phyloP scores from a whole-genome alignment of 2,797 vertebrate genomes.

The Malurus leucopterus region DNA sequence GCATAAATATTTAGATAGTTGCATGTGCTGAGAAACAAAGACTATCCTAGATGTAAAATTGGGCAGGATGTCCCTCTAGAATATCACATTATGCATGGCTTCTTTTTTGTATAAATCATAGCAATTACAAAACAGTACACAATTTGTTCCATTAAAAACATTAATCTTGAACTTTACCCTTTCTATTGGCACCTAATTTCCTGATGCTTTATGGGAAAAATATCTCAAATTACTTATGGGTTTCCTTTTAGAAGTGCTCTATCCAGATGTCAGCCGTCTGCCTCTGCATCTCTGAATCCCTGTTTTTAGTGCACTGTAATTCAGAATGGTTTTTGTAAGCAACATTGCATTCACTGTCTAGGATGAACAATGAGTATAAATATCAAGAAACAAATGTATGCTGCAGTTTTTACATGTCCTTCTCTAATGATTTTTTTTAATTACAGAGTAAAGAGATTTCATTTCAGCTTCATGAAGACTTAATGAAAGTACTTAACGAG shows the following conservation, averaged over 20 bases:
- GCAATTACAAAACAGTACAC: not conserved
- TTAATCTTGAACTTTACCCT: not conserved
- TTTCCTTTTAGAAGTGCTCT: not conserved
- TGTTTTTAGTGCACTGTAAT: not conserved
- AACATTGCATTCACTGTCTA: not conserved
- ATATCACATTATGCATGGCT: not conserved
- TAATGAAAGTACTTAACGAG: conserved; percentile 98
- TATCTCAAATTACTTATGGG: not conserved
- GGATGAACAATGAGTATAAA: not conserved
- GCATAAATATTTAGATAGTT: conserved; percentile 57
- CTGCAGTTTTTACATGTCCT: not conserved
- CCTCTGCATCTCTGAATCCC: not conserved
- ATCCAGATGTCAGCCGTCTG: not conserved
- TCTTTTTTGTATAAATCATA: not conserved
- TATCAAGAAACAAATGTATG: not conserved
- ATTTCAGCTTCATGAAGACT: conserved; percentile 97
- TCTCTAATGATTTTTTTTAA: conserved; percentile 62
- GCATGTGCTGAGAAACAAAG: conserved; percentile 33
- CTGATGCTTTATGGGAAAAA: not conserved
- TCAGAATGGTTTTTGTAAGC: not conserved
- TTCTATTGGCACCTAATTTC: conserved; percentile 3
- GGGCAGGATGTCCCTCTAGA: not conserved
- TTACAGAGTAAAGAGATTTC: conserved; percentile 98
- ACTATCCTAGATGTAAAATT: not conserved
- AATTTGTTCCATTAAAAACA: not conserved